phyloP scores from a whole-genome alignment of 2,888 invertebrate genomes.

The Drepana falcataria region DNA sequence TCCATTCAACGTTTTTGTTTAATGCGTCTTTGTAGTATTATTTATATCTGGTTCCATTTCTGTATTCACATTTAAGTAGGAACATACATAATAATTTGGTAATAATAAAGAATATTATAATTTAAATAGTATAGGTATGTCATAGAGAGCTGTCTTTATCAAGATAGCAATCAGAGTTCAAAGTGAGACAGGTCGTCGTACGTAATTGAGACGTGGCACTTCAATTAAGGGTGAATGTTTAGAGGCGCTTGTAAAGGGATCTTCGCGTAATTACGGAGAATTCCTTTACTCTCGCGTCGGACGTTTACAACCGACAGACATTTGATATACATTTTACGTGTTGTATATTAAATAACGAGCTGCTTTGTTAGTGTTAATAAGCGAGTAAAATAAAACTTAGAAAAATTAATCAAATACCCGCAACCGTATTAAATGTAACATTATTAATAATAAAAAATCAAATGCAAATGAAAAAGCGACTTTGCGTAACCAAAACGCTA shows the following conservation, averaged over 20 bases:
- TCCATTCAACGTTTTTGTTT: conserved; percentile 67
- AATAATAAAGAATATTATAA: conserved; percentile 6
- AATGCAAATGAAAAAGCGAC: no score
- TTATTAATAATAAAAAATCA: conserved; percentile 8
- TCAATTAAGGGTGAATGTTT: conserved; percentile 71
- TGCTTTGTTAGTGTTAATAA: conserved; percentile 44
- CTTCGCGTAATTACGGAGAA: conserved; percentile 56
- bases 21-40: conserved; percentile 33
- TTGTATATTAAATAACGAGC: neutral
- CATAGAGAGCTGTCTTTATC: conserved; percentile 27
- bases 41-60: conserved; percentile 10
- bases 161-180: conserved; percentile 65
- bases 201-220: conserved; percentile 60
- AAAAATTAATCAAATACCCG: conserved; percentile 18
- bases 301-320: conserved; percentile 36
- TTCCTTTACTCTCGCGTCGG: conserved; percentile 33
- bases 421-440: conserved; percentile 17
- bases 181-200: conserved; percentile 56
- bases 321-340: conserved; percentile 16
- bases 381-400: conserved; percentile 16
- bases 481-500: no score
- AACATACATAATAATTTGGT: no score
- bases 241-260: conserved; percentile 39
- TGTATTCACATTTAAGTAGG: no score
- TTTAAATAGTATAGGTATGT: conserved; percentile 9